phyloP scores from a whole-genome alignment of 2,113 vertebrate species.

The Rhabdornis inornatus region DNA sequence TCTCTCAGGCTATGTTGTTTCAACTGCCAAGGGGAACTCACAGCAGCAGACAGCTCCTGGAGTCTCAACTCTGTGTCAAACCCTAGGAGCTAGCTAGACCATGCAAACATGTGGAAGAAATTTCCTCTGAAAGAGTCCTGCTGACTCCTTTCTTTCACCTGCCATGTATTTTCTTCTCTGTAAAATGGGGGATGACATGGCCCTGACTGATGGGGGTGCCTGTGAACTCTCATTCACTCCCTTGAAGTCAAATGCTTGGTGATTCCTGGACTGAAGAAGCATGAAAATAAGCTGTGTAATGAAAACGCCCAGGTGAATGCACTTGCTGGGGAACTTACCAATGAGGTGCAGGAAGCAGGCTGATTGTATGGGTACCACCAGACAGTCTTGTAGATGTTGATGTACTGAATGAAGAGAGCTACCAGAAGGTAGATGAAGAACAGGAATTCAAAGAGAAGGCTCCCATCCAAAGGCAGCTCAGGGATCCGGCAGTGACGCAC shows the following conservation, averaged over 20 bases:
- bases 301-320: not conserved
- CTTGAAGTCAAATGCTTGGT: not conserved
- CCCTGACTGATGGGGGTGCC: not conserved
- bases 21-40: not conserved
- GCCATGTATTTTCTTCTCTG: not conserved
- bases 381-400: constrained; percentile 98
- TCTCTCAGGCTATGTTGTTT: not conserved
- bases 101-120: not conserved
- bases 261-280: not conserved
- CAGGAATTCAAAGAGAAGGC: constrained; percentile 93
- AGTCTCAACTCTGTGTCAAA: not conserved
- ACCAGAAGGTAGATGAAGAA: constrained; percentile 96
- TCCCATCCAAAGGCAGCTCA: constrained; percentile 90
- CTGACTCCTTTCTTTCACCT: not conserved
- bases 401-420: constrained; percentile 96
- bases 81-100: not conserved
- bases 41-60: not conserved
- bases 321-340: constrained; percentile 75
- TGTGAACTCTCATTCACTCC: not conserved
- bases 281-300: not conserved
- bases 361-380: constrained; percentile 99
- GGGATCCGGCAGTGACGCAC: constrained; percentile 95
- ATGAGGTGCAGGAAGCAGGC: constrained; percentile 92
- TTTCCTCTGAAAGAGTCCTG: not conserved
- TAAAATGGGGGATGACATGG: not conserved